Conservation (phyloP, 1,140 invertebrate genomes). For the Lucilia sericata region DNA sequence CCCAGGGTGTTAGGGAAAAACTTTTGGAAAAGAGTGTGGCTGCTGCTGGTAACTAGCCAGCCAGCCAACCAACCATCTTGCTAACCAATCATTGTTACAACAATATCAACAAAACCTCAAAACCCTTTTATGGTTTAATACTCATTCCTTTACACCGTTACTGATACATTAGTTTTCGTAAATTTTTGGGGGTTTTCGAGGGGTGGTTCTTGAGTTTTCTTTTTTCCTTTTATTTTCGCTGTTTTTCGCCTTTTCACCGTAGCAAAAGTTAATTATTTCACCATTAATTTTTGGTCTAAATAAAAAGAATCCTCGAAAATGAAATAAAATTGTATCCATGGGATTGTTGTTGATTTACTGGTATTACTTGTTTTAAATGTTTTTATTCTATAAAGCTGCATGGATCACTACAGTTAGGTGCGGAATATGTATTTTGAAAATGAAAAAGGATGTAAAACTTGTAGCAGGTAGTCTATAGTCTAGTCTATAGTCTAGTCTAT, state of each 20-base stretch:
- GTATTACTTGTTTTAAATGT: neutral
- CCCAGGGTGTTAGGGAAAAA: neutral
- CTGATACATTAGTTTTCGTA: neutral
- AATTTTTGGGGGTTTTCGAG: too few relatives aligned
- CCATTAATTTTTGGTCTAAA: conserved; percentile 35
- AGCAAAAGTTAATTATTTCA: conserved; percentile 35
- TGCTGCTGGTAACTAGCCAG: neutral
- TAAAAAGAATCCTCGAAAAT: conserved; percentile 27
- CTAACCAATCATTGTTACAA: neutral
- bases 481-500: too few relatives aligned
- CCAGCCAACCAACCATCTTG: neutral
- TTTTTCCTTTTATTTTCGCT: neutral
- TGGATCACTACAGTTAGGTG: too few relatives aligned
- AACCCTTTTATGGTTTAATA: conserved; percentile 8
- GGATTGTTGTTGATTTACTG: conserved; percentile 20
- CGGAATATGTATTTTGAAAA: too few relatives aligned
- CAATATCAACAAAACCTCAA: neutral
- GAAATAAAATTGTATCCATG: conserved; percentile 12
- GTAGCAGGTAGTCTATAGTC: too few relatives aligned
- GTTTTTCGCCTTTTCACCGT: neutral
- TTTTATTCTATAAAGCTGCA: neutral
- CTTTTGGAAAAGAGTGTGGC: neutral
- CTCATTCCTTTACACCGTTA: neutral
- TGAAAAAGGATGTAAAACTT: too few relatives aligned
- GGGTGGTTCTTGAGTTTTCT: neutral